Percentiles rank a stretch among this genome's conserved stretches.
These are phyloP conservation scores for Tragelaphus scriptus DNA, from an alignment of 2,113 vertebrate genomes.

Conservation along the genomic window DNA sequence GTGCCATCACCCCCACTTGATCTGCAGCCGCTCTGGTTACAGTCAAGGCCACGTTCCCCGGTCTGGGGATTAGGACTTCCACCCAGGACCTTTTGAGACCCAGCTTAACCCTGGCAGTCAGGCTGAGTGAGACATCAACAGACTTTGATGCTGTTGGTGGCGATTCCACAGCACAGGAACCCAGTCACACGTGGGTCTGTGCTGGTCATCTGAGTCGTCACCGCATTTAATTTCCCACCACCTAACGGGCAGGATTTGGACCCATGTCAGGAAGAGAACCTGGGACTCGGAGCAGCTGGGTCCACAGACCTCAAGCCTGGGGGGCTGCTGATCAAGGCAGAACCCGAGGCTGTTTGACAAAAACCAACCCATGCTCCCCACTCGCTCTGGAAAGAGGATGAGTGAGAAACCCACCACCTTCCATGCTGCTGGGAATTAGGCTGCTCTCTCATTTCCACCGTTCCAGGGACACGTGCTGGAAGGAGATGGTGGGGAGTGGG, in stretches of 20 bases:
- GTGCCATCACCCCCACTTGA: neutral
- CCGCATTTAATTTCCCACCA: neutral
- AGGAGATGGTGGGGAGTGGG: neutral
- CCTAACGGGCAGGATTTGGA: accelerated
- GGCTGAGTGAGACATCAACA: no score
- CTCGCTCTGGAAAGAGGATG: accelerated
- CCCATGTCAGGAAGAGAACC: accelerated
- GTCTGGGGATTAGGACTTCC: neutral
- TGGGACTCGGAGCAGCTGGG: accelerated
- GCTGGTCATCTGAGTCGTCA: neutral
- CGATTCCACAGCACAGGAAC: accelerated
- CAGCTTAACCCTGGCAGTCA: neutral
- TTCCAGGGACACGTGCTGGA: neutral
- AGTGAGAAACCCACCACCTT: accelerated
- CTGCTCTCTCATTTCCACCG: neutral
- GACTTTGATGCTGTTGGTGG: accelerated
- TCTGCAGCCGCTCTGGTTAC: neutral
- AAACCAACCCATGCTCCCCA: accelerated
- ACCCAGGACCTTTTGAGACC: neutral
- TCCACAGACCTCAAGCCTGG: accelerated
- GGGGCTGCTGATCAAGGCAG: no score
- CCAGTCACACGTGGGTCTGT: accelerated
- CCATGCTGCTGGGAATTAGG: accelerated
- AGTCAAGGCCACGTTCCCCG: neutral
- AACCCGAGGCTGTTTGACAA: neutral